Percentiles rank a stretch among this genome's conserved stretches.
Evolutionary conservation across 2,797 vertebrate species (phyloP).

Genomic region (Distichodus sexfasciatus): DNA sequence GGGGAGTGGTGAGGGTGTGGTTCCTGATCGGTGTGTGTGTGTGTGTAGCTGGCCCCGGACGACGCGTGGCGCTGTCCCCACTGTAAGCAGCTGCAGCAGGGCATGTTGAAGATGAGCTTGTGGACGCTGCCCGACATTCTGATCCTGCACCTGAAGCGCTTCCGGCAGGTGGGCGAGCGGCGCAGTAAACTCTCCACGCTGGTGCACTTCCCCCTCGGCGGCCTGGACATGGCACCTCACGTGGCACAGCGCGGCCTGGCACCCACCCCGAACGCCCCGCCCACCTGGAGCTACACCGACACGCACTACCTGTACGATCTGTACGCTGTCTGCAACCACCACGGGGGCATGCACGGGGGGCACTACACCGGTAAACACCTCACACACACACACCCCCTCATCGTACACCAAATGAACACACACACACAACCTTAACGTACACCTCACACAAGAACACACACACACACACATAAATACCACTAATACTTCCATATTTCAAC

Average conservation of each 20-base stretch:
- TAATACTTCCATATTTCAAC: no score
- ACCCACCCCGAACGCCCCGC: no score
- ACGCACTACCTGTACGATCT: conserved; percentile 85
- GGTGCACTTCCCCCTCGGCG: conserved; percentile 82
- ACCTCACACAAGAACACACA: no score
- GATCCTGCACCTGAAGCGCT: conserved; percentile 91
- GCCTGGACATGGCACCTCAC: conserved; percentile 90
- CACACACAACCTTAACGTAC: background rate
- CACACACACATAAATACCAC: no score
- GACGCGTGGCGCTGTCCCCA: conserved; percentile 92
- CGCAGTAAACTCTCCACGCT: conserved; percentile 89
- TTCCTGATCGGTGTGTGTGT: background rate
- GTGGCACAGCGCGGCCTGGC: conserved; percentile 81
- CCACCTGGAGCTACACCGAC: conserved; percentile 73
- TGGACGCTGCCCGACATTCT: conserved; percentile 94
- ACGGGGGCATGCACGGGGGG: conserved; percentile 91
- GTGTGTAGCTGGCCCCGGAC: conserved; percentile 84
- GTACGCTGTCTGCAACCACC: conserved; percentile 93
- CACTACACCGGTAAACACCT: conserved; percentile 85
- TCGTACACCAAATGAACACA: background rate
- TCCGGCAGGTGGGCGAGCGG: conserved; percentile 86
- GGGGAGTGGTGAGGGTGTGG: conserved; percentile 6
- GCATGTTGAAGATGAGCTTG: conserved; percentile 89
- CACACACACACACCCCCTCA: background rate
- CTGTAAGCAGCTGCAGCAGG: conserved; percentile 88